Evolutionary conservation across 2,797 vertebrate genomes (phyloP).

Genomic region (Scomberomorus guttatus): DNA sequence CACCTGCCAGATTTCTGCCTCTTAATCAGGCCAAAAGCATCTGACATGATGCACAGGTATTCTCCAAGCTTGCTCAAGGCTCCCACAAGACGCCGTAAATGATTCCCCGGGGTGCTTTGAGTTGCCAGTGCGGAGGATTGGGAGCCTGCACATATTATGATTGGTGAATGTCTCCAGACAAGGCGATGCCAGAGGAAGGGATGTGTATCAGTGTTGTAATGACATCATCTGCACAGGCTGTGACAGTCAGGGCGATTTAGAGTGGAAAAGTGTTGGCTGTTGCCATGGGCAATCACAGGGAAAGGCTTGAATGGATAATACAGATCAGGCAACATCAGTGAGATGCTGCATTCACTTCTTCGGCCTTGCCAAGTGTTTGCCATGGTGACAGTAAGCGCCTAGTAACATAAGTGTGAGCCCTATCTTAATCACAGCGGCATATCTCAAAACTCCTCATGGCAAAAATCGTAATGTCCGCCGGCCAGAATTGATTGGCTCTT

Average conservation of each 20-base stretch:
- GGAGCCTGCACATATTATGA: conserved; percentile 66
- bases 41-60: conserved; percentile 69
- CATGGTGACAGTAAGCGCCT: background rate
- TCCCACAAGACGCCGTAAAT: conserved; percentile 62
- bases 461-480: background rate
- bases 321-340: conserved; percentile 68
- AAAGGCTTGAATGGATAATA: conserved; percentile 72
- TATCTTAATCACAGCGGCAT: conserved; percentile 26
- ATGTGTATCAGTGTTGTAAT: conserved; percentile 77
- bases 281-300: conserved; percentile 72
- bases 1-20: conserved; percentile 66
- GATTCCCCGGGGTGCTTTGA: conserved; percentile 62
- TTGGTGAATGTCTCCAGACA: conserved; percentile 72
- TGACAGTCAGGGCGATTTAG: conserved; percentile 76
- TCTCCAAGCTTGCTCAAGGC: conserved; percentile 62
- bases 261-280: conserved; percentile 72
- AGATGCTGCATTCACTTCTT: conserved; percentile 57
- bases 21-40: conserved; percentile 69
- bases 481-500: conserved; percentile 24
- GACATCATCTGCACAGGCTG: conserved; percentile 77
- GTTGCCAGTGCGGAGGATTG: conserved; percentile 71
- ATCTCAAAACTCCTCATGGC: background rate
- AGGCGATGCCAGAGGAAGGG: conserved; percentile 68
- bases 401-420: conserved; percentile 1
- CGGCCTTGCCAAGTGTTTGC: conserved; percentile 50